phyloP scores from a whole-genome alignment of 2,888 invertebrate genomes.

The Tyria jacobaeae region DNA sequence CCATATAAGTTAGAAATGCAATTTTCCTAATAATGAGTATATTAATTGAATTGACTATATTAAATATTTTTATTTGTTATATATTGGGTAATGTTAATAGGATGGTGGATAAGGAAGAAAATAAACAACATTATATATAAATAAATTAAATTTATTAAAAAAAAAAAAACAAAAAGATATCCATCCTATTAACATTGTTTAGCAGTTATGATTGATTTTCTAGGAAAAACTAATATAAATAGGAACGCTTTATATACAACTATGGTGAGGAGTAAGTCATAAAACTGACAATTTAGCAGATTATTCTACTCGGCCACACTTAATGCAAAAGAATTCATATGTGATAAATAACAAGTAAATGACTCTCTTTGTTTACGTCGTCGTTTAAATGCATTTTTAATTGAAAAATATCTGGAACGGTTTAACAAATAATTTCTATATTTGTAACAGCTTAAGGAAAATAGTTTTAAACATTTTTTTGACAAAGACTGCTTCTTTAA shows the following conservation, averaged over 20 bases:
- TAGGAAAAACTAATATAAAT: neutral
- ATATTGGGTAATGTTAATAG: constrained; percentile 51
- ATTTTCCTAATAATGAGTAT: no score
- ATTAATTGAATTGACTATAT: neutral
- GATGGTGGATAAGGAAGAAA: constrained; percentile 57
- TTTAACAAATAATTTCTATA: no score
- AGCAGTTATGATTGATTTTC: neutral
- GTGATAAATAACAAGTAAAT: no score
- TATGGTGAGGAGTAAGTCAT: neutral
- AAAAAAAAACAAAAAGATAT: constrained; percentile 35
- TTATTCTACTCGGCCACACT: neutral
- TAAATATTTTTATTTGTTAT: neutral
- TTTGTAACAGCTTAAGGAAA: no score
- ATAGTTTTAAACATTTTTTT: no score
- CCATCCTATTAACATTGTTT: constrained; percentile 64
- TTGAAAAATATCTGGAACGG: no score
- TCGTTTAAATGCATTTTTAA: no score
- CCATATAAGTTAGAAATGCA: no score
- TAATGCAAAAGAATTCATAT: neutral
- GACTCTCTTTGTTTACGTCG: no score
- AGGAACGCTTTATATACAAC: neutral
- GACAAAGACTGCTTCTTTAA: no score
- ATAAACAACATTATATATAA: constrained; percentile 42
- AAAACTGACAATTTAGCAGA: neutral
- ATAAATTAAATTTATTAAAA: constrained; percentile 25